Conservation (phyloP, 2,113 vertebrate genomes). For the Alces alces region DNA sequence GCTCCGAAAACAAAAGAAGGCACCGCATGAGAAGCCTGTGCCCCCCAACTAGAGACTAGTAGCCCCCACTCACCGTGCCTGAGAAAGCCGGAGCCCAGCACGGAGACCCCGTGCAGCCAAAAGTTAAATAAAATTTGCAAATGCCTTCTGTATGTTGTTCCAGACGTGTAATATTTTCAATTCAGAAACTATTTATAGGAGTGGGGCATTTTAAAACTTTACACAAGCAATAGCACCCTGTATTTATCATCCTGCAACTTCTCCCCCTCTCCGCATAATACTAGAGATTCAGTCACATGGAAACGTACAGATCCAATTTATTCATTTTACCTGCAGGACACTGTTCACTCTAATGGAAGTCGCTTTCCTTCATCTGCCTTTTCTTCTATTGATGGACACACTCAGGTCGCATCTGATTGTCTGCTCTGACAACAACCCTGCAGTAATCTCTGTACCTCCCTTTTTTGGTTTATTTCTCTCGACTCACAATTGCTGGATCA, state of each 20-base stretch:
- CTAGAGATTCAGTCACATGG: not conserved
- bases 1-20: not conserved
- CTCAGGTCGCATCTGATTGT: not conserved
- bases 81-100: not conserved
- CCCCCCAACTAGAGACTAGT: not conserved
- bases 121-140: too few relatives aligned
- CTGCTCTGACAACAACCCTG: accelerated
- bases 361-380: not conserved
- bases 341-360: accelerated
- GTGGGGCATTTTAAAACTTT: not conserved
- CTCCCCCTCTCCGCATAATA: accelerated
- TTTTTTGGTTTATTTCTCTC: not conserved
- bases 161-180: not conserved
- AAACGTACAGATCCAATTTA: accelerated
- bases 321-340: not conserved
- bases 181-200: not conserved
- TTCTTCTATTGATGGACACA: accelerated
- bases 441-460: accelerated
- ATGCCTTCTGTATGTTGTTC: not conserved
- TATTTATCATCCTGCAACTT: not conserved
- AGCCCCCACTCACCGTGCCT: not conserved
- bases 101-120: not conserved
- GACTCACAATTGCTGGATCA: accelerated
- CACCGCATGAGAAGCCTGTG: not conserved
- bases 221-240: accelerated